Base-by-base conservation (phyloP, 2,113 vertebrate genomes). In the Catharus minimus region DNA sequence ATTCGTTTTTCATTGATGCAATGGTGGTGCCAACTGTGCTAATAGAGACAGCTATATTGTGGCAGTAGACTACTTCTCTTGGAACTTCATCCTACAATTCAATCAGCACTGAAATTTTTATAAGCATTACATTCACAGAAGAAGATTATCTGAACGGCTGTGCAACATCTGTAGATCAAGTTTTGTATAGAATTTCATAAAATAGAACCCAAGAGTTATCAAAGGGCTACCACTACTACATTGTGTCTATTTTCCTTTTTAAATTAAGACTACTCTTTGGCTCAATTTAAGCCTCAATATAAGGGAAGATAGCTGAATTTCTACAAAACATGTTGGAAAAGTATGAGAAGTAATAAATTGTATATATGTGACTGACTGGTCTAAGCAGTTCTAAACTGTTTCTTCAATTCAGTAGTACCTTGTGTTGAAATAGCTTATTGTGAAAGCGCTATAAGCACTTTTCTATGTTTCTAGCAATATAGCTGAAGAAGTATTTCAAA, bases 401-500 rank as follows among this genome's bases (percentile, higher is more conserved):
- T 75, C 71, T 92, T 94, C 83, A 92, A 9, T 50, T 92, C 60
- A 68, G 36, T 62, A 49, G 24, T n/a, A 38, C n/a, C 21, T 75
- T 92, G 32, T 57, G 26, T 49, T 82, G 68, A 36, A 92, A 79
- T 32, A 85, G 56, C 13, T 94, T 71, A 65, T 30, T 24, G 55
- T 43, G n/a, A 80, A 86, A 73, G 28, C 76, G 73, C 58, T 89
- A 69, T 82, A 83, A 93, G 76, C 82, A 72, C 75, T 92, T 91
- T 93, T 66, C 66, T 68, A 19, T 84, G 53, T 86, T 92, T 74
- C 52, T 67, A 95, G 49, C 10, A 90, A 84, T 72, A 72, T 15
- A 79, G 24, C 24, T 39, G 44, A 88, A 92, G 23, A 91, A 88
- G 66, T 81, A 86, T 85, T 89, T 92, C 66, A 88, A 91, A 85